phyloP scores from a whole-genome alignment of 2,113 vertebrate species.

The Peromyscus maniculatus region DNA sequence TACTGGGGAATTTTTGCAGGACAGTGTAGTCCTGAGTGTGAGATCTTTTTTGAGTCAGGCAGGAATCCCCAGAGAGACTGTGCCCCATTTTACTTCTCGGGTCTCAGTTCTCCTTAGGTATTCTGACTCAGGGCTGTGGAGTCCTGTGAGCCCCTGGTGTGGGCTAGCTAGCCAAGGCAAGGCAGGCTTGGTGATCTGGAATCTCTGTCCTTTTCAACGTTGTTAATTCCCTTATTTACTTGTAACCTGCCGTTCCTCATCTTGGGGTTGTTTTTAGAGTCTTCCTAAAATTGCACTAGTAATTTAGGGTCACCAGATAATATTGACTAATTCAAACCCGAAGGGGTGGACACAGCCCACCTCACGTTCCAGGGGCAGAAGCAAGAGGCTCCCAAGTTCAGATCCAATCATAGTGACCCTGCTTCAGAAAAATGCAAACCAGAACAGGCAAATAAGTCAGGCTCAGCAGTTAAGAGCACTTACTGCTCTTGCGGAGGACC shows the following conservation, averaged over 20 bases:
- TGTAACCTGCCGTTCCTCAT: neutral
- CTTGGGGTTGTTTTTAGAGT: constrained; percentile 3
- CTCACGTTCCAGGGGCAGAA: neutral
- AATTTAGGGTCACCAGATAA: neutral
- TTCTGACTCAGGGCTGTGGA: neutral
- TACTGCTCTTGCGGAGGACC: neutral
- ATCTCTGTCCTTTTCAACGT: neutral
- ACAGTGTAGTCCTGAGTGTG: neutral
- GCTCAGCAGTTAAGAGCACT: neutral
- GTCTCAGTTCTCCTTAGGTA: neutral
- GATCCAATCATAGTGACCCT: neutral
- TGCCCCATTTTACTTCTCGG: neutral
- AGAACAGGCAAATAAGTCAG: neutral
- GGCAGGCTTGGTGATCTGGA: neutral
- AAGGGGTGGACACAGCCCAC: neutral
- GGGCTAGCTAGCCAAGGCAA: neutral
- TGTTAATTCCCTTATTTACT: constrained; percentile 1
- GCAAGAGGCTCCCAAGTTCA: neutral
- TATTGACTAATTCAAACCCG: neutral
- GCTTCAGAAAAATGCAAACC: neutral
- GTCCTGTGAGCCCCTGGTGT: neutral
- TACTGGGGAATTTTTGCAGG: neutral
- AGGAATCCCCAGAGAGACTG: constrained; percentile 31
- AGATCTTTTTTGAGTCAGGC: constrained; percentile 69
- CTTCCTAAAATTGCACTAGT: neutral